Evolutionary conservation across 2,113 vertebrate species (phyloP).

Genomic region (Rhadina sibilatrix): DNA sequence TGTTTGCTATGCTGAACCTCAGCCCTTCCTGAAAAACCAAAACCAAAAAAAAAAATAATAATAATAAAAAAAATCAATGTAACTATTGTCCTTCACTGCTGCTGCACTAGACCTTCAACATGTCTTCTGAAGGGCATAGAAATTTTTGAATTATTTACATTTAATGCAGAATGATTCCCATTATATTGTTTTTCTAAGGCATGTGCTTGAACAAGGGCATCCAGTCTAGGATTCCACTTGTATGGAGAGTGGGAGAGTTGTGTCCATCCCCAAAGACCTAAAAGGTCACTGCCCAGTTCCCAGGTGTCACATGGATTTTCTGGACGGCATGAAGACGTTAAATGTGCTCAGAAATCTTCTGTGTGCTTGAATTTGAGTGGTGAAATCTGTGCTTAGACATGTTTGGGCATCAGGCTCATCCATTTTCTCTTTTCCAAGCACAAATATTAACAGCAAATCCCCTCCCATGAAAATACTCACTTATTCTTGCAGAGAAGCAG

Average conservation of each 20-base stretch:
- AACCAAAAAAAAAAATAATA: neutral
- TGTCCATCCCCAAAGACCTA: neutral
- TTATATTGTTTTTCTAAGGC: neutral
- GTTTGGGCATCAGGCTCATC: neutral
- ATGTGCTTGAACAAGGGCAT: neutral
- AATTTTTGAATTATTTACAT: neutral
- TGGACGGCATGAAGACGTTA: neutral
- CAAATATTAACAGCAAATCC: neutral
- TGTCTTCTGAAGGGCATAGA: neutral
- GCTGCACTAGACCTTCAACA: neutral
- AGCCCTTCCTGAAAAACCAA: neutral
- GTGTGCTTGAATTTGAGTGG: neutral
- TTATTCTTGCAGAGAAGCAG: neutral
- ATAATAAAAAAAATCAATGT: neutral
- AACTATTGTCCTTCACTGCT: neutral
- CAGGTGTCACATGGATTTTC: neutral
- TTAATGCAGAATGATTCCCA: neutral
- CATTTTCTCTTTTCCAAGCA: neutral
- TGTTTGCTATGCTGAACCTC: neutral
- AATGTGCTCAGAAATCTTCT: neutral
- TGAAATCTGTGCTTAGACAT: neutral
- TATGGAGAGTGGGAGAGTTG: neutral
- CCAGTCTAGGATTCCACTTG: neutral
- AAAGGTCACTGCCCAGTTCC: neutral
- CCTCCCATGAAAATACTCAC: neutral